phyloP scores from a whole-genome alignment of 2,888 invertebrate genomes.

The Mythimna impura region DNA sequence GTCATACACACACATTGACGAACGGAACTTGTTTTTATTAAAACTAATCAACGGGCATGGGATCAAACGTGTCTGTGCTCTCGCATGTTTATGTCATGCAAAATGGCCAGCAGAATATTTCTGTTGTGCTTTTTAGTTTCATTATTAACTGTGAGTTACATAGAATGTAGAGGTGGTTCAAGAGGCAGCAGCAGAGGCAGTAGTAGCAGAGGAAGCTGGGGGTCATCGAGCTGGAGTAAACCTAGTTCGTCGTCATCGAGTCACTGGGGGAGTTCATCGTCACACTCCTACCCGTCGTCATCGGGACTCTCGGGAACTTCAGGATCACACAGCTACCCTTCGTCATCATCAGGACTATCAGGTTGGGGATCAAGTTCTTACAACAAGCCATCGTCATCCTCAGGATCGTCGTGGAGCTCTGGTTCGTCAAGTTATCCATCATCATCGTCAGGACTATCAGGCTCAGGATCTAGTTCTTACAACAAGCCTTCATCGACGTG shows the following conservation, averaged over 20 bases:
- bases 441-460: constrained; percentile 30
- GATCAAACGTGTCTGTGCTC: constrained; percentile 65
- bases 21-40: constrained; percentile 64
- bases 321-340: constrained; percentile 42
- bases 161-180: constrained; percentile 70
- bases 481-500: constrained; percentile 14
- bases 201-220: constrained; percentile 58
- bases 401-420: constrained; percentile 8
- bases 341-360: constrained; percentile 41
- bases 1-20: constrained; percentile 62
- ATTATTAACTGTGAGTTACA: constrained; percentile 70
- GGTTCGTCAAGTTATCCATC: constrained; percentile 32
- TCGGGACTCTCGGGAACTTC: constrained; percentile 32
- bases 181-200: constrained; percentile 63
- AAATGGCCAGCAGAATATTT: constrained; percentile 79
- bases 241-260: constrained; percentile 49
- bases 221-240: constrained; percentile 49
- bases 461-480: constrained; percentile 20
- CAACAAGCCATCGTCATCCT: constrained; percentile 24
- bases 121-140: constrained; percentile 80
- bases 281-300: constrained; percentile 45
- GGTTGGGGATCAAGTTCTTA: constrained; percentile 17
- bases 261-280: constrained; percentile 45
- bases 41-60: constrained; percentile 60
- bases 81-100: constrained; percentile 62